Evolutionary conservation across 2,113 vertebrate genomes (phyloP).

Genomic region (Pelobates fuscus): DNA sequence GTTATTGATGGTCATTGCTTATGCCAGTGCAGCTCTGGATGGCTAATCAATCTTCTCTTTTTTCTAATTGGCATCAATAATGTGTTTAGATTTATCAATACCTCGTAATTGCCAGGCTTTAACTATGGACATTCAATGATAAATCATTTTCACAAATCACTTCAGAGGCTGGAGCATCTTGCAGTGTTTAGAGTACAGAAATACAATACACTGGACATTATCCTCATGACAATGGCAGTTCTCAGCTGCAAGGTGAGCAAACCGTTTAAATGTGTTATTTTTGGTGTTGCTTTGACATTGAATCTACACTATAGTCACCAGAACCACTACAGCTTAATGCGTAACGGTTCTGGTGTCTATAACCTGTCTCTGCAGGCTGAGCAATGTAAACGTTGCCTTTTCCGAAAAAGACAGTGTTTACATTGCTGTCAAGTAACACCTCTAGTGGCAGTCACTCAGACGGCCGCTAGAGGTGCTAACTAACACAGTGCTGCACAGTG

Average conservation of each 20-base stretch:
- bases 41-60: conserved; percentile 67
- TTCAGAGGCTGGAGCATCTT: conserved; percentile 56
- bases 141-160: conserved; percentile 65
- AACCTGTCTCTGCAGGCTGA: too few relatives aligned
- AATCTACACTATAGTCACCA: too few relatives aligned
- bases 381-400: too few relatives aligned
- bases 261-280: too few relatives aligned
- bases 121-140: conserved; percentile 63
- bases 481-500: too few relatives aligned
- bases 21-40: conserved; percentile 61
- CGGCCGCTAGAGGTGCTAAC: too few relatives aligned
- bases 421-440: too few relatives aligned
- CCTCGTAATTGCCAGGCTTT: conserved; percentile 71
- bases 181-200: background rate
- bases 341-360: too few relatives aligned
- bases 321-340: too few relatives aligned
- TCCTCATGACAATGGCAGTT: background rate
- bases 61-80: conserved; percentile 73
- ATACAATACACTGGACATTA: background rate
- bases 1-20: conserved; percentile 61
- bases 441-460: too few relatives aligned
- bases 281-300: too few relatives aligned
- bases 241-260: background rate
- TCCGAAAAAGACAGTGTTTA: too few relatives aligned
- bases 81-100: conserved; percentile 73